Conservation (phyloP, 2,113 vertebrate species). For the Nothoprocta perdicaria region DNA sequence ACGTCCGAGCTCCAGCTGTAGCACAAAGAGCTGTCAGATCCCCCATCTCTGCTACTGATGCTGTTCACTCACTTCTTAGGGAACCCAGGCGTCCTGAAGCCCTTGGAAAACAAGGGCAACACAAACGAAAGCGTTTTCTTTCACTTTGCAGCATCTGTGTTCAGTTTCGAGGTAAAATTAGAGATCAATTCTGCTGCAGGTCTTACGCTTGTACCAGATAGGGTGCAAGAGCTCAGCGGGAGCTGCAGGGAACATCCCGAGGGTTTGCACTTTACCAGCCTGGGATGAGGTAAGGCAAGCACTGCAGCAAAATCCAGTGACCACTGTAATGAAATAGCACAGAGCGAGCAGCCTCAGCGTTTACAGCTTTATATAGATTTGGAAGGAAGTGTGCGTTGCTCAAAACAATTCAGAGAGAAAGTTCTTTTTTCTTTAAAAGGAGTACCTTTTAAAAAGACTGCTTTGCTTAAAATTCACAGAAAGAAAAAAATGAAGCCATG, state of each 20-base stretch:
- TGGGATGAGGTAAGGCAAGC: neutral
- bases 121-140: neutral
- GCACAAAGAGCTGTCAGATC: neutral
- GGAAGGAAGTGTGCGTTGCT: neutral
- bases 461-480: neutral
- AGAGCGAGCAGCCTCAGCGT: neutral
- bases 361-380: neutral
- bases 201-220: neutral
- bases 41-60: neutral
- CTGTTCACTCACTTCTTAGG: neutral
- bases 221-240: fast-evolving
- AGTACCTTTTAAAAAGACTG: neutral
- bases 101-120: neutral
- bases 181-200: neutral
- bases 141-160: neutral
- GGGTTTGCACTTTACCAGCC: neutral
- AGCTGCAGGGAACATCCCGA: neutral
- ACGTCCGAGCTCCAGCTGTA: neutral
- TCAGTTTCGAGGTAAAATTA: neutral
- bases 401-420: neutral
- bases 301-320: neutral
- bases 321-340: neutral
- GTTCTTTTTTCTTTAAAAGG: neutral
- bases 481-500: neutral
- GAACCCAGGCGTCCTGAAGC: neutral